These are phyloP conservation scores for Dunckerocampus dactyliophorus DNA, from an alignment of 2,113 vertebrate genomes.

Conservation along the genomic window DNA sequence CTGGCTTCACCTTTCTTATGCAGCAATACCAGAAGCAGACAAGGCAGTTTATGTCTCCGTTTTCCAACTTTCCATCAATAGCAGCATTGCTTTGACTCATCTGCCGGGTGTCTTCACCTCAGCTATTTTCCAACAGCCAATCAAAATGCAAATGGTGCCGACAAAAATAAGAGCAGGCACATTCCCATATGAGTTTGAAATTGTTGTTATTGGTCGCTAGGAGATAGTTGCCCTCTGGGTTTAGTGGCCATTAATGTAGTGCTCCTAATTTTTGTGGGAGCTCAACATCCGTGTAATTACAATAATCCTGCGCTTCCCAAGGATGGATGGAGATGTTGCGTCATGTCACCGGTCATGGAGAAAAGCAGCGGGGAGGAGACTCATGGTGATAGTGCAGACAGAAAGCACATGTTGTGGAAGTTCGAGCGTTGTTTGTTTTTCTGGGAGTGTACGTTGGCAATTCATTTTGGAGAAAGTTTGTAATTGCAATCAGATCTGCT, in stretches of 20 bases:
- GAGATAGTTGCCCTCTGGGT: conserved; percentile 51
- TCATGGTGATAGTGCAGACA: conserved; percentile 18
- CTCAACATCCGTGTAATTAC: conserved; percentile 63
- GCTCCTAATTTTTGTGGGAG: conserved; percentile 51
- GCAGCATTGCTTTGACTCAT: conserved; percentile 54
- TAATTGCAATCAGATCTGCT: conserved; percentile 55
- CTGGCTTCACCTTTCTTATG: conserved; percentile 35
- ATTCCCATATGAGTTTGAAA: conserved; percentile 20
- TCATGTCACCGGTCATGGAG: conserved; percentile 30
- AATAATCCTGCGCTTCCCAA: conserved; percentile 52
- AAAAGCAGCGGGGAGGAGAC: conserved; percentile 16
- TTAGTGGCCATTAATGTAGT: conserved; percentile 57
- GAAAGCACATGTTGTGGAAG: conserved; percentile 18
- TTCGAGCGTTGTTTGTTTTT: conserved; percentile 10
- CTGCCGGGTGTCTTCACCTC: conserved; percentile 46
- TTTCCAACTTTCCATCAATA: conserved; percentile 39
- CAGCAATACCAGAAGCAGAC: conserved; percentile 27
- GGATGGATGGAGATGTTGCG: conserved; percentile 34
- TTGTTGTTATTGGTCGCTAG: conserved; percentile 52
- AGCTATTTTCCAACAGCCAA: conserved; percentile 36
- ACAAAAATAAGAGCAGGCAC: conserved; percentile 29
- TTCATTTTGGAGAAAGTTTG: conserved; percentile 37
- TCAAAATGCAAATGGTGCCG: conserved; percentile 48
- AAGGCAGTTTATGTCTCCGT: conserved; percentile 11
- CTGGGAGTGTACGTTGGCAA: conserved; percentile 25